phyloP scores from a whole-genome alignment of 1,140 invertebrate genomes.

The Sinonovacula constricta region DNA sequence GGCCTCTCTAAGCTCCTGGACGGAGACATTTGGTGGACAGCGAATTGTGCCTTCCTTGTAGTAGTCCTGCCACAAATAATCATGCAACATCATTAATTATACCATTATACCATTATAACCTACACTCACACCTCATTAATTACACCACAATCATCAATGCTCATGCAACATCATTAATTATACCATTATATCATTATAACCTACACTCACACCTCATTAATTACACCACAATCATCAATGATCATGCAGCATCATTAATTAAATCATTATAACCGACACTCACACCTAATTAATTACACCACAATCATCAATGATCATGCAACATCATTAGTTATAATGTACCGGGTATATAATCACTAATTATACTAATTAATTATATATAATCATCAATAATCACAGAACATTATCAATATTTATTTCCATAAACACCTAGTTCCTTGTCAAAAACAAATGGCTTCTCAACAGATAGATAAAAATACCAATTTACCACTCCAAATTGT shows the following conservation, averaged over 20 bases:
- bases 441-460: too few relatives aligned
- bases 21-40: slow-evolving; percentile 90
- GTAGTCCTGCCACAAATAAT: slow-evolving; percentile 85
- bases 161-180: neutral
- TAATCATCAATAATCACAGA: neutral
- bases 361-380: neutral
- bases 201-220: neutral
- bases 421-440: too few relatives aligned
- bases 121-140: neutral
- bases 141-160: neutral
- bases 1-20: slow-evolving; percentile 97
- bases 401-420: neutral
- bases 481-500: too few relatives aligned
- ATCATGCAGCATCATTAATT: neutral
- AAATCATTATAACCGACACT: neutral
- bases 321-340: neutral
- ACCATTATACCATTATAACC: neutral
- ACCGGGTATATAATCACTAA: neutral
- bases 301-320: neutral
- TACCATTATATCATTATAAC: neutral
- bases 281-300: neutral
- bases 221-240: neutral
- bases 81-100: neutral
- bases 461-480: too few relatives aligned
- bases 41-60: slow-evolving; percentile 94